phyloP scores from a whole-genome alignment of 2,888 invertebrate species.

The Stenoptilia bipunctidactyla region DNA sequence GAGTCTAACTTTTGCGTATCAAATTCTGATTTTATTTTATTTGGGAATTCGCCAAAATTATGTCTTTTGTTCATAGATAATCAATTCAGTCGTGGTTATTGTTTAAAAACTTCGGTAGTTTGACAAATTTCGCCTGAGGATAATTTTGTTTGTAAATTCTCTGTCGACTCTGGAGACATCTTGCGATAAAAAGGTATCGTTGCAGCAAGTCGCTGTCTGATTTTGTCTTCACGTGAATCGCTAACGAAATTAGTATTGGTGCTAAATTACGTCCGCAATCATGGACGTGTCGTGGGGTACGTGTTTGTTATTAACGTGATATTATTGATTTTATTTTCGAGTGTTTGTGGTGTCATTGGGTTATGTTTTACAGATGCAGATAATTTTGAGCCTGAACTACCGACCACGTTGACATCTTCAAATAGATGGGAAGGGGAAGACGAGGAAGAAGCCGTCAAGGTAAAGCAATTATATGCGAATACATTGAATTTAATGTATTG shows the following conservation, averaged over 20 bases:
- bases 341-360: constrained; percentile 26
- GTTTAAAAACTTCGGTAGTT: constrained; percentile 62
- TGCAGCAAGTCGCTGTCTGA: constrained; percentile 49
- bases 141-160: constrained; percentile 45
- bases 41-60: constrained; percentile 64
- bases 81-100: constrained; percentile 55
- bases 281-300: constrained; percentile 83
- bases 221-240: constrained; percentile 57
- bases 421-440: constrained; percentile 93
- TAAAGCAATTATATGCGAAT: constrained; percentile 39
- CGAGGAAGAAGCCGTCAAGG: constrained; percentile 89
- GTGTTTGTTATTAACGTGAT: constrained; percentile 26
- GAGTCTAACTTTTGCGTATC: constrained; percentile 66
- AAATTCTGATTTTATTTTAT: constrained; percentile 58
- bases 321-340: constrained; percentile 20
- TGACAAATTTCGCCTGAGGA: constrained; percentile 60
- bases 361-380: constrained; percentile 75
- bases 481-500: constrained; percentile 2
- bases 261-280: constrained; percentile 44
- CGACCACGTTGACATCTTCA: constrained; percentile 66
- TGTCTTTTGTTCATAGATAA: constrained; percentile 60
- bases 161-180: constrained; percentile 68
- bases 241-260: constrained; percentile 52
- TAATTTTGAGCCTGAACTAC: constrained; percentile 77
- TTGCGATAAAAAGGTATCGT: constrained; percentile 54